Conservation (phyloP, 1,140 invertebrate species). For the Charaxes varanes region DNA sequence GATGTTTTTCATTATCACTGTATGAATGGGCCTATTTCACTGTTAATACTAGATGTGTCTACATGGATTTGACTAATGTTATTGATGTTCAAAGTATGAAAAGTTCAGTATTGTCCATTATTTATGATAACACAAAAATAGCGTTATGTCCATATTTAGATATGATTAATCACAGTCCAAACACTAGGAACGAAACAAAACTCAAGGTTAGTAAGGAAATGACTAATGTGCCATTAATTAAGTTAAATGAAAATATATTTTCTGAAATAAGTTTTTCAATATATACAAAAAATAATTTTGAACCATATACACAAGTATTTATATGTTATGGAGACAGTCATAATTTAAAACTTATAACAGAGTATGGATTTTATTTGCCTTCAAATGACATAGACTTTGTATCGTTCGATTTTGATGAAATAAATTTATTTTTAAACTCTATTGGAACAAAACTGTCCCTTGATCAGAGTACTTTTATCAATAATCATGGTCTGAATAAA, state of each 20-base stretch:
- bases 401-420: conserved; percentile 61
- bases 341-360: conserved; percentile 80
- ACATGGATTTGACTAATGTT: conserved; percentile 65
- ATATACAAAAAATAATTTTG: conserved; percentile 73
- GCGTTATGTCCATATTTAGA: conserved; percentile 87
- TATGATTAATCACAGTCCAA: conserved; percentile 81
- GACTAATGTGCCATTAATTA: conserved; percentile 64
- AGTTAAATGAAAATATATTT: conserved; percentile 48
- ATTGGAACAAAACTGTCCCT: conserved; percentile 38
- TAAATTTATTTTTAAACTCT: conserved; percentile 47
- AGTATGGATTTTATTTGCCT: conserved; percentile 83
- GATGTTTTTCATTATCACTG: conserved; percentile 50
- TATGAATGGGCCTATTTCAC: conserved; percentile 81
- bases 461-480: conserved; percentile 67
- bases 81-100: conserved; percentile 46
- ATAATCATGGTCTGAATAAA: conserved; percentile 64
- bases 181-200: conserved; percentile 73
- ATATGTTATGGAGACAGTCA: conserved; percentile 85
- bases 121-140: conserved; percentile 74
- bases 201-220: conserved; percentile 55
- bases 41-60: conserved; percentile 84
- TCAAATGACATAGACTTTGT: conserved; percentile 79
- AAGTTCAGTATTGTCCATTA: conserved; percentile 42
- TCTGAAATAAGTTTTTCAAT: conserved; percentile 70
- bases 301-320: conserved; percentile 78